Percentiles rank a stretch among this genome's conserved stretches.
Conservation (phyloP, 2,888 invertebrate genomes). For the Aleiodes testaceus region DNA sequence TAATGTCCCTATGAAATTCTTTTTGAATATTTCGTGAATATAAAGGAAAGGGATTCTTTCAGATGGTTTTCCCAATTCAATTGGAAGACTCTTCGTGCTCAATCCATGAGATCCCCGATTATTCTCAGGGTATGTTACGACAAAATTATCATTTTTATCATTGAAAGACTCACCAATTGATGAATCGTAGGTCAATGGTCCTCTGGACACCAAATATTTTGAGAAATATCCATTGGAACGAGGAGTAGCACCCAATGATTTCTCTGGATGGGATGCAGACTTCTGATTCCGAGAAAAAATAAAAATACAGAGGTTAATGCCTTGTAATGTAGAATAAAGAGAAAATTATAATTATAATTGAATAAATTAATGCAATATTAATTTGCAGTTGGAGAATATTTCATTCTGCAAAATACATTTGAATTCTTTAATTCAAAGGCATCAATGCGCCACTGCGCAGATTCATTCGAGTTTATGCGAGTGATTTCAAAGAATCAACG, state of each 20-base stretch:
- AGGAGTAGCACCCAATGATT: conserved; percentile 86
- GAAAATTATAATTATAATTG: too few relatives aligned
- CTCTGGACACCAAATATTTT: conserved; percentile 87
- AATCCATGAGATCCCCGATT: conserved; percentile 82
- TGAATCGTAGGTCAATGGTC: conserved; percentile 74
- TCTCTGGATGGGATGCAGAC: conserved; percentile 90
- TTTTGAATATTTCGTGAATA: too few relatives aligned
- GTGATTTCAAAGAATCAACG: too few relatives aligned
- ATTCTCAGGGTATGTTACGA: conserved; percentile 75
- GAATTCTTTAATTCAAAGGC: too few relatives aligned
- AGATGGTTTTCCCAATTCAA: conserved; percentile 94
- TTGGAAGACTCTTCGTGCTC: conserved; percentile 84
- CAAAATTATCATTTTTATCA: background rate
- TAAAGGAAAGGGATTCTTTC: conserved; percentile 53
- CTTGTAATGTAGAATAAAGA: background rate
- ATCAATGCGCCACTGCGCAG: too few relatives aligned
- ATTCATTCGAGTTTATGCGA: too few relatives aligned
- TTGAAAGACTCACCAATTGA: too few relatives aligned
- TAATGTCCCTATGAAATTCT: conserved; percentile 20
- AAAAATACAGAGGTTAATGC: background rate
- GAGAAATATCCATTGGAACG: conserved; percentile 86
- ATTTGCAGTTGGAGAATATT: too few relatives aligned
- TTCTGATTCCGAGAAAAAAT: conserved; percentile 76
- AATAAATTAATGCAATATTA: too few relatives aligned
- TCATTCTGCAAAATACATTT: too few relatives aligned